Base-by-base conservation (phyloP, 2,113 vertebrate genomes). In the Poecile atricapillus region DNA sequence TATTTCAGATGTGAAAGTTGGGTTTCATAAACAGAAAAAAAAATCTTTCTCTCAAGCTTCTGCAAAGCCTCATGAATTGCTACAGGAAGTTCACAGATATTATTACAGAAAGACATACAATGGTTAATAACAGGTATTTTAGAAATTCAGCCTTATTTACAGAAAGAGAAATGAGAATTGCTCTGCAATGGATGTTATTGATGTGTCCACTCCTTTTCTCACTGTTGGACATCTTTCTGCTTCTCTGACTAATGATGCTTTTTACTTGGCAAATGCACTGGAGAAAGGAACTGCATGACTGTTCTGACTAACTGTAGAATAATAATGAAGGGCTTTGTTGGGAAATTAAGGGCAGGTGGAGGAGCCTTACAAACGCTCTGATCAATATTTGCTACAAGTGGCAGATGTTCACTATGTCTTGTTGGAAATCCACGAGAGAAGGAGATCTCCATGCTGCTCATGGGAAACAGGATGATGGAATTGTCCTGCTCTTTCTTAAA, bases 331-430 rank as follows among this genome's bases (percentile, higher is more conserved):
- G 63, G 30, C 50, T 95, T 88, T 88, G 41, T 67, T 87, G 28
- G n/a, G 47, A 92, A 95, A 77, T 65, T 80, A 94, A 88, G 68
- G 67, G 43, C 88, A 86, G 59, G 82, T 94, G 50, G 50, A 90
- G 75, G 63, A 93, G 68, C 59, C 67, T 83, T 75, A 46, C 24
- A 59, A 92, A 87, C 15, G 31, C 18, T 59, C 41, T 39, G 75
- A 91, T 91, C 7, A 4, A 68, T 93, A 93, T 65, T 92, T 88
- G 35, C 55, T 80, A 55, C 68, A 63, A 94, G 59, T 67, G 37
- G 69, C 63, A 93, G 59, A 77, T 77, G 59, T 94, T 90, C 65
- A 65, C 63, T 58, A 53, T 37, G 15, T 83, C 67, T 90, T 83
- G 22, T 73, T 83, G 4, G 11, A 93, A 93, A 88, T 74, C 71